These are phyloP conservation scores for Leptosomus discolor DNA, from an alignment of 2,113 vertebrate species.

Conservation along the genomic window DNA sequence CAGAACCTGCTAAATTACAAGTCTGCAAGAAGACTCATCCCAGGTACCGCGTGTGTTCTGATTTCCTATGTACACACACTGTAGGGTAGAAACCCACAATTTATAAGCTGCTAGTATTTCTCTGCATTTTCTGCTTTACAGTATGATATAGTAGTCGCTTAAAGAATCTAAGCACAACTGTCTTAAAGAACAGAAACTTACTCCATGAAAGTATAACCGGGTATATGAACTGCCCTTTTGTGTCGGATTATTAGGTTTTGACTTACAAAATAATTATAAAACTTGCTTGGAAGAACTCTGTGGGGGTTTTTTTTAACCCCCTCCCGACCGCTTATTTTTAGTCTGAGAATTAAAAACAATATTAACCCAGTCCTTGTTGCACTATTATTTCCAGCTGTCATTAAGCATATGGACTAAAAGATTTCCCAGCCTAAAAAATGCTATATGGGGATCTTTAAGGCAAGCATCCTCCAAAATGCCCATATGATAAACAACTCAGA, in stretches of 20 bases:
- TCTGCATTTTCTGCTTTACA: background rate
- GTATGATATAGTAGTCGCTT: background rate
- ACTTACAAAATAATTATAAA: background rate
- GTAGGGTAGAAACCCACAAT: fast-evolving
- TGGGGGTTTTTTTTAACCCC: background rate
- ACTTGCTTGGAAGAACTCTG: background rate
- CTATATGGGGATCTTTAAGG: background rate
- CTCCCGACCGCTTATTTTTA: background rate
- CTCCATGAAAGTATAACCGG: background rate
- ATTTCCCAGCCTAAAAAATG: background rate
- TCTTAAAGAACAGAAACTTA: background rate
- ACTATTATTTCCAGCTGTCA: background rate
- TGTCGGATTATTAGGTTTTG: background rate
- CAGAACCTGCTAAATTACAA: background rate
- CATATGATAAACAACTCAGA: background rate
- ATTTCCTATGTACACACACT: background rate
- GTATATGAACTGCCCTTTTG: background rate
- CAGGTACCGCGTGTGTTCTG: background rate
- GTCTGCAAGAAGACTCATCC: background rate
- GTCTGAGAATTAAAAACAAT: background rate
- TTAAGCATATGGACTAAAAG: background rate
- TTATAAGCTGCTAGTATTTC: background rate
- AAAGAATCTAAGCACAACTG: background rate
- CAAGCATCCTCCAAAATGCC: background rate
- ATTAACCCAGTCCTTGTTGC: background rate